phyloP scores from a whole-genome alignment of 2,888 invertebrate genomes.

The Euspilapteryx auroguttella region DNA sequence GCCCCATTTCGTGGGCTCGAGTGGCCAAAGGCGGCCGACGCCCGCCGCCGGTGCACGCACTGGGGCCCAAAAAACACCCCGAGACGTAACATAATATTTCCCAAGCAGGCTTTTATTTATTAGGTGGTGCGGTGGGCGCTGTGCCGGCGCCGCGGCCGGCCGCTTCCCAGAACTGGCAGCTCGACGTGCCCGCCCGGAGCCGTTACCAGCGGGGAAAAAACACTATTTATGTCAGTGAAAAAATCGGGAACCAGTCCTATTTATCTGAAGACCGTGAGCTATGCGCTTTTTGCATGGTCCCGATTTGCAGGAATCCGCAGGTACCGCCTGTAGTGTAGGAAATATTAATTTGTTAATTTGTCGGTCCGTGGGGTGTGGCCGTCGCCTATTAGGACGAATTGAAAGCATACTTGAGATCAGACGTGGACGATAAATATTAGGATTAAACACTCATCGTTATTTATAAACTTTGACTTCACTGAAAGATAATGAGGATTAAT shows the following conservation, averaged over 20 bases:
- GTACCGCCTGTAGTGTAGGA: constrained; percentile 28
- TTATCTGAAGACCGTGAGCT: constrained; percentile 43
- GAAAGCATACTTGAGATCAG: constrained; percentile 4
- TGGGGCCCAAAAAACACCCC: constrained; percentile 39
- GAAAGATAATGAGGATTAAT: no score
- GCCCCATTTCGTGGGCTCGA: constrained; percentile 32
- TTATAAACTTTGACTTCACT: no score
- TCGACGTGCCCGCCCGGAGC: constrained; percentile 45
- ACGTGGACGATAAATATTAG: no score
- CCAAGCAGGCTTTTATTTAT: constrained; percentile 58
- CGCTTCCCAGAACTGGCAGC: constrained; percentile 42
- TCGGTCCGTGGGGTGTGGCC: constrained; percentile 25
- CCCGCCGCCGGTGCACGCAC: constrained; percentile 16
- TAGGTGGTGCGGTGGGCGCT: constrained; percentile 22
- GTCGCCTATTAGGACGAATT: constrained; percentile 14
- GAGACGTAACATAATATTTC: constrained; percentile 58
- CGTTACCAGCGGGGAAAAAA: constrained; percentile 51
- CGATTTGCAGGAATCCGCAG: constrained; percentile 50
- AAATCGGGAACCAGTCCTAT: constrained; percentile 44
- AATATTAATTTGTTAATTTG: constrained; percentile 42
- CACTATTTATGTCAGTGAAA: constrained; percentile 56
- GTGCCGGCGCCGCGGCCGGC: constrained; percentile 45
- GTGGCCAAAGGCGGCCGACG: constrained; percentile 27
- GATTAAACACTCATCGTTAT: no score
- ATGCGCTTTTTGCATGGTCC: constrained; percentile 43